These are phyloP conservation scores for Charaxes varanes DNA, from an alignment of 1,140 invertebrate genomes.

Conservation along the genomic window DNA sequence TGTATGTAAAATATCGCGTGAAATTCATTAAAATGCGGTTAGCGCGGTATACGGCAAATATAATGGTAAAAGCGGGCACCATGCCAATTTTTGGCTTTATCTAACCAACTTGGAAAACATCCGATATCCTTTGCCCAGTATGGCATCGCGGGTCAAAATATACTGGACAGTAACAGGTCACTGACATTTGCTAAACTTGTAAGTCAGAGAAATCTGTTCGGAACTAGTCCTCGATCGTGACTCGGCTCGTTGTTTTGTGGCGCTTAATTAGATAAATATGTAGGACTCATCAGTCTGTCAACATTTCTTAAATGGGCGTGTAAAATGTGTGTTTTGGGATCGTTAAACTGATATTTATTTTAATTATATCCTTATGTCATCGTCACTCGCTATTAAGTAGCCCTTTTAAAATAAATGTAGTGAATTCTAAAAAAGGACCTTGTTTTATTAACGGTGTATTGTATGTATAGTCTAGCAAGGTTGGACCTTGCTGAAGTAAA, in stretches of 20 bases:
- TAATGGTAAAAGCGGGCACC: conserved; percentile 35
- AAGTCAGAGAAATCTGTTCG: conserved; percentile 13
- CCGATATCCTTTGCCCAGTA: conserved; percentile 1
- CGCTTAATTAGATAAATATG: neutral
- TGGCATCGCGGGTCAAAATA: conserved; percentile 16
- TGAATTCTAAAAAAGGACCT: no score
- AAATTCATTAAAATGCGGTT: conserved; percentile 56
- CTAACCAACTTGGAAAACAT: conserved; percentile 21
- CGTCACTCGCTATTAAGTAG: no score
- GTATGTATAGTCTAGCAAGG: no score
- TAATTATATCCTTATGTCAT: no score
- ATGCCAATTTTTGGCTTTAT: conserved; percentile 48
- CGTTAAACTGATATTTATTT: no score
- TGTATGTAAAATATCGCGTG: conserved; percentile 11
- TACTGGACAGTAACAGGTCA: conserved; percentile 22
- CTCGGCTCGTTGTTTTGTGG: neutral
- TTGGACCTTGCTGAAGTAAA: no score
- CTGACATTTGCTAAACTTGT: conserved; percentile 20
- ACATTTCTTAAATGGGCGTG: neutral
- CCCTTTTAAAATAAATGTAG: no score
- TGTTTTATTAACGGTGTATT: no score
- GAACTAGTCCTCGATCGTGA: conserved; percentile 7
- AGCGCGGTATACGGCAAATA: conserved; percentile 31
- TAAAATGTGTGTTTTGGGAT: no score
- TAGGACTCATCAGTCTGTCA: neutral